These are phyloP conservation scores for Zosterops pallidus DNA, from an alignment of 2,113 vertebrate genomes.

Conservation along the genomic window DNA sequence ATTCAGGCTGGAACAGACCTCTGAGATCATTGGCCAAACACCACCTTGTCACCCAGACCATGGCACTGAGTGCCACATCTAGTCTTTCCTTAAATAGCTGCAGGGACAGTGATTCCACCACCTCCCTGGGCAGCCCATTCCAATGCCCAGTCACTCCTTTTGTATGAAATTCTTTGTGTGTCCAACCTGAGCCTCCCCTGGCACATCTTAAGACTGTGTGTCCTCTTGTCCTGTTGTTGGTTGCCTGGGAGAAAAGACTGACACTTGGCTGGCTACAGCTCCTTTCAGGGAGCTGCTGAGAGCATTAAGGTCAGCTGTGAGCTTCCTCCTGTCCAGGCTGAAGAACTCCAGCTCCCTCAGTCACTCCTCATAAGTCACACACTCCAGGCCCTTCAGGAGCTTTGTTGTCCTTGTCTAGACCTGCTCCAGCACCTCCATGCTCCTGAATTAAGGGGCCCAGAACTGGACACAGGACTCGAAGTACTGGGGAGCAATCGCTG, in stretches of 20 bases:
- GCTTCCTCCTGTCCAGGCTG: neutral
- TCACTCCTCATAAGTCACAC: neutral
- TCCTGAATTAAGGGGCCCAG: neutral
- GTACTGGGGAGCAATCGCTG: neutral
- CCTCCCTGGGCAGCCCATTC: neutral
- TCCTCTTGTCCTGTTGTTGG: neutral
- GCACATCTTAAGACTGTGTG: fast-evolving
- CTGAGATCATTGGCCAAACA: neutral
- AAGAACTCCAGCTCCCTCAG: neutral
- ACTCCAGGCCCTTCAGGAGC: neutral
- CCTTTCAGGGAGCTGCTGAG: neutral
- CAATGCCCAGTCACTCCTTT: fast-evolving
- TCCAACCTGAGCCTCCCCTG: neutral
- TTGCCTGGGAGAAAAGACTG: neutral
- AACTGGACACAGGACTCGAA: neutral
- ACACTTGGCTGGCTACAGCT: neutral
- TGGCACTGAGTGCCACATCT: neutral
- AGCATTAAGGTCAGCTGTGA: neutral
- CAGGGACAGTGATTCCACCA: neutral
- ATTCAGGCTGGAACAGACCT: neutral
- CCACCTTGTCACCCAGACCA: neutral
- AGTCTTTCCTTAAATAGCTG: neutral
- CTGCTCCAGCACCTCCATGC: fast-evolving
- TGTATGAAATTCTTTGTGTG: neutral
- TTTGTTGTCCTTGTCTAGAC: neutral